These are phyloP conservation scores for Bagarius yarrelli DNA, from an alignment of 2,113 vertebrate species.

Conservation along the genomic window DNA sequence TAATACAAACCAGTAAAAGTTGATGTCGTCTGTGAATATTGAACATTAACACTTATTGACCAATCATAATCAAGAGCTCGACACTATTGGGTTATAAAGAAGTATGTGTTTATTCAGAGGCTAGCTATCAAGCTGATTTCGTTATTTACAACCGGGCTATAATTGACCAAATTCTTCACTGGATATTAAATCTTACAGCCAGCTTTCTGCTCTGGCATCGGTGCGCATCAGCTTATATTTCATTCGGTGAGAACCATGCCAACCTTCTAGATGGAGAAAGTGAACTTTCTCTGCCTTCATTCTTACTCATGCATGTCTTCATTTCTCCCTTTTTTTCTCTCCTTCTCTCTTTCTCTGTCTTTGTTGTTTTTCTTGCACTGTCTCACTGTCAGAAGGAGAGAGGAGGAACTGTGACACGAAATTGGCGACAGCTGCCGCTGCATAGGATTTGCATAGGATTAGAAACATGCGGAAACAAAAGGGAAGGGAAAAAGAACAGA, in stretches of 20 bases:
- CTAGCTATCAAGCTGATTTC: conserved; percentile 50
- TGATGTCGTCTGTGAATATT: not conserved
- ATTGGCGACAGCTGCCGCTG: conserved; percentile 48
- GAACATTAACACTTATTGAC: not conserved
- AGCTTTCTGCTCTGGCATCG: conserved; percentile 31
- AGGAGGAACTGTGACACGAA: conserved; percentile 46
- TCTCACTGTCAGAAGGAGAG: conserved; percentile 17
- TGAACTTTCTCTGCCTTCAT: conserved; percentile 15
- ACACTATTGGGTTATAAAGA: not conserved
- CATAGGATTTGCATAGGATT: conserved; percentile 54
- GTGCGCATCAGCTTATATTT: conserved; percentile 49
- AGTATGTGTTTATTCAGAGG: not conserved
- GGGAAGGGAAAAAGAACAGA: not conserved
- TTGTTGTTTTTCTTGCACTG: not conserved
- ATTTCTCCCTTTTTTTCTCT: conserved; percentile 19
- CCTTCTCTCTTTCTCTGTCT: conserved; percentile 28
- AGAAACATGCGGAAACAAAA: conserved; percentile 33
- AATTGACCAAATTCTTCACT: conserved; percentile 56
- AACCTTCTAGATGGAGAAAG: not conserved
- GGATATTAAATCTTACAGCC: conserved; percentile 49
- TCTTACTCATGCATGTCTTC: conserved; percentile 33
- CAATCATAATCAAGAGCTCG: not conserved
- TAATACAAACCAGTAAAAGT: not conserved
- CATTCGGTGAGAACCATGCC: conserved; percentile 50
- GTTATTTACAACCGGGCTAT: conserved; percentile 55